Percentiles rank a stretch among this genome's conserved stretches.
phyloP scores from a whole-genome alignment of 1,140 invertebrate species.

The Apolygus lucorum region DNA sequence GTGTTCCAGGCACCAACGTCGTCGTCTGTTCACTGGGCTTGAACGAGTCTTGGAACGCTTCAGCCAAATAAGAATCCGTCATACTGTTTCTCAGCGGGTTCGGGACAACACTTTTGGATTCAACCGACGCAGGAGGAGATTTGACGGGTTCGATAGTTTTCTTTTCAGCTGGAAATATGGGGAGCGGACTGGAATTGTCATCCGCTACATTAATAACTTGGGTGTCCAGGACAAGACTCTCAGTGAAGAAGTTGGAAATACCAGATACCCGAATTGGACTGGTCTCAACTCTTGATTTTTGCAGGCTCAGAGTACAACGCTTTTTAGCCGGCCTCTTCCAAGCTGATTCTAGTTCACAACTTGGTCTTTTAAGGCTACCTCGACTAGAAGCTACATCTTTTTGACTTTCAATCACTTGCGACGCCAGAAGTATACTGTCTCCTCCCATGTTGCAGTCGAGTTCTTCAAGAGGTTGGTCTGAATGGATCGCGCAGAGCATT shows the following conservation, averaged over 20 bases:
- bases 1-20: neutral
- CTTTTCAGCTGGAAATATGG: neutral
- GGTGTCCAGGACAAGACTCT: neutral
- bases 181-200: neutral
- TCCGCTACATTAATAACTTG: neutral
- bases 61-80: neutral
- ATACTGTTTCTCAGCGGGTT: neutral
- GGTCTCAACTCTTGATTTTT: neutral
- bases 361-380: neutral
- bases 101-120: neutral
- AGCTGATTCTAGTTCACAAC: neutral
- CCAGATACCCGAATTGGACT: no score
- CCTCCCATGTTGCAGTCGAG: slow-evolving; percentile 34
- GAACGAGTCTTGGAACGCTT: slow-evolving; percentile 27
- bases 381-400: neutral
- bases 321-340: neutral
- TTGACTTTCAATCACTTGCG: slow-evolving; percentile 2
- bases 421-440: slow-evolving; percentile 33
- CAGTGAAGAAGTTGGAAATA: neutral
- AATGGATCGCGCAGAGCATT: neutral
- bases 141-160: neutral
- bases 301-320: neutral
- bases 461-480: slow-evolving; percentile 22
- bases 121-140: neutral
- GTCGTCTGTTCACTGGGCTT: neutral